phyloP scores from a whole-genome alignment of 2,888 invertebrate species.

The Tipula confusa region DNA sequence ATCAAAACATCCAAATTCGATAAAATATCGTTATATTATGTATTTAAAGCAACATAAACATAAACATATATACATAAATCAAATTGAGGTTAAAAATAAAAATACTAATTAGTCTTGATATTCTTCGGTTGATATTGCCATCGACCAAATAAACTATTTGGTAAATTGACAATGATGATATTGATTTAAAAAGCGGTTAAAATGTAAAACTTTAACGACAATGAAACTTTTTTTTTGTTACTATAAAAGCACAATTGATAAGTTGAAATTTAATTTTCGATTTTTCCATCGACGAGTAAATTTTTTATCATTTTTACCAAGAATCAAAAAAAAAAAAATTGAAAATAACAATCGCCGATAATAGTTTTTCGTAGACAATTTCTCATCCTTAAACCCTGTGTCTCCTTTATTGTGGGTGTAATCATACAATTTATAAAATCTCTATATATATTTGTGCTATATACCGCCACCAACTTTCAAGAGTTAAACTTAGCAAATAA shows the following conservation, averaged over 20 bases:
- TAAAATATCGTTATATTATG: too few species aligned
- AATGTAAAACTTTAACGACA: background rate
- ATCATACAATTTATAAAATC: too few species aligned
- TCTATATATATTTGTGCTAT: background rate
- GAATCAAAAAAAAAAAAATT: background rate
- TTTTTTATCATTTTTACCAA: background rate
- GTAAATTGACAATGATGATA: background rate
- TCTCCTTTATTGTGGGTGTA: too few species aligned
- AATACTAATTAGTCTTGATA: too few species aligned
- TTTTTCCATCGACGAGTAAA: background rate
- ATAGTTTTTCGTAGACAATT: background rate
- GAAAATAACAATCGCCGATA: background rate
- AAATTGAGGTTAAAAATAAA: too few species aligned
- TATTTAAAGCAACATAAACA: too few species aligned
- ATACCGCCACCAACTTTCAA: background rate
- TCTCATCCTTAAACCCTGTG: background rate
- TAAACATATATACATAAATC: too few species aligned
- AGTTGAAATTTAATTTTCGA: background rate
- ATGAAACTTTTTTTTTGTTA: background rate
- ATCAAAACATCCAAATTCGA: too few species aligned
- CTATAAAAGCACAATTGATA: background rate
- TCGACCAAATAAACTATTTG: too few species aligned
- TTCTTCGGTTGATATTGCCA: too few species aligned
- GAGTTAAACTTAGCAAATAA: background rate
- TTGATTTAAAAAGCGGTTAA: background rate